Evolutionary conservation across 2,797 vertebrate species (phyloP).

Genomic region (Enteromius paludinosus): DNA sequence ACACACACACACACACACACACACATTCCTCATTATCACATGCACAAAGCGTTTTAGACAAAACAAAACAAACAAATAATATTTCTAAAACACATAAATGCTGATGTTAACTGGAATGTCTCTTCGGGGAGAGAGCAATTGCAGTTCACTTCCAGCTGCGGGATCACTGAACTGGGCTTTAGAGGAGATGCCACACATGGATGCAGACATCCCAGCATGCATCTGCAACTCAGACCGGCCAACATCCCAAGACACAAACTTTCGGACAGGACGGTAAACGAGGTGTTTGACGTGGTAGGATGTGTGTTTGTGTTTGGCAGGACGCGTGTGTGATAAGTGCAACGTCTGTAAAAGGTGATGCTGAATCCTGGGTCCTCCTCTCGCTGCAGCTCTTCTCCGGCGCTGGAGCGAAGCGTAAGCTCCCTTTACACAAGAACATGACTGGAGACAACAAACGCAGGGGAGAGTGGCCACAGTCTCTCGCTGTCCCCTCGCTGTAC

Average conservation of each 20-base stretch:
- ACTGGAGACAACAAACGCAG: constrained; percentile 70
- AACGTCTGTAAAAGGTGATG: not conserved
- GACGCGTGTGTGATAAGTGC: constrained; percentile 16
- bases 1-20: constrained; percentile 54
- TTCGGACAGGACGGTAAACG: not conserved
- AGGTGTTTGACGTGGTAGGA: not conserved
- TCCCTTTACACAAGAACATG: constrained; percentile 70
- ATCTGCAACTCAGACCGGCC: constrained; percentile 20
- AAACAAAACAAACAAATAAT: constrained; percentile 63
- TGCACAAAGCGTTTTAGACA: constrained; percentile 64
- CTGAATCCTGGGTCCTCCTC: constrained; percentile 24
- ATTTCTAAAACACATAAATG: constrained; percentile 76
- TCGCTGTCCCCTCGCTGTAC: constrained; percentile 60
- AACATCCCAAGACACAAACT: not conserved
- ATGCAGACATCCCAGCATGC: constrained; percentile 35
- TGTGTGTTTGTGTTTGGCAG: not conserved
- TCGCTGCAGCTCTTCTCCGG: constrained; percentile 42
- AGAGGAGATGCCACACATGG: constrained; percentile 31
- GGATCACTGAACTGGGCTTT: constrained; percentile 60
- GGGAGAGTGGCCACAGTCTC: not conserved
- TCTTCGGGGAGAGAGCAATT: constrained; percentile 58
- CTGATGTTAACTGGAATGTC: constrained; percentile 71
- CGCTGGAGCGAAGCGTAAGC: constrained; percentile 62
- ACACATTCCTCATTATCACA: constrained; percentile 61
- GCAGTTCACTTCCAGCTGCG: constrained; percentile 54